Conservation (phyloP, 2,797 vertebrate genomes). For the Chiropotes sagulatus region DNA sequence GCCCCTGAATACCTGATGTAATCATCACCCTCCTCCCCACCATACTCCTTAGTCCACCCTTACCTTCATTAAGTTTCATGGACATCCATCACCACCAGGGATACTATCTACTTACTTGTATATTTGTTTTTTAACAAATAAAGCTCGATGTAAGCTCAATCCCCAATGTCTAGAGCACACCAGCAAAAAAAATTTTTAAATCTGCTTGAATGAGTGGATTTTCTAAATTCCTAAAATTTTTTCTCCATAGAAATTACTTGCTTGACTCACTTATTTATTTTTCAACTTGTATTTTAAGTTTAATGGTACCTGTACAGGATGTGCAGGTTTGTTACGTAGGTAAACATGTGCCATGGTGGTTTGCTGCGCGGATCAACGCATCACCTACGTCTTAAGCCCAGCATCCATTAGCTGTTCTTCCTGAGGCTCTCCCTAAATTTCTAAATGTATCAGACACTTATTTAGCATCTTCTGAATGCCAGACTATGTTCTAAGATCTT, state of each 20-base stretch:
- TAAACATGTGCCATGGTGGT: no score
- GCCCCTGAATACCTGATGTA: no score
- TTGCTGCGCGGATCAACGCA: no score
- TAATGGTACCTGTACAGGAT: no score
- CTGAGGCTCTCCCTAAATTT: not conserved
- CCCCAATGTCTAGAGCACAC: not conserved
- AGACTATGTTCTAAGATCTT: not conserved
- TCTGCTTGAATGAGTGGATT: not conserved
- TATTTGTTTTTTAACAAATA: not conserved
- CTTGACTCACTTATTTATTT: not conserved
- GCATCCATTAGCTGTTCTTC: not conserved
- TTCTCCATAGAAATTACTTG: not conserved
- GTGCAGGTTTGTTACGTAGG: no score
- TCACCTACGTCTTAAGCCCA: no score
- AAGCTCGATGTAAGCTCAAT: not conserved
- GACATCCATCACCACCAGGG: not conserved
- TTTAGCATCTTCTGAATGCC: not conserved
- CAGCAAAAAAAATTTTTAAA: not conserved
- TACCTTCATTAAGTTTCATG: not conserved
- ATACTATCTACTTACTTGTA: not conserved
- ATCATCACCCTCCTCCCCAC: not conserved
- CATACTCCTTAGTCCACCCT: not conserved
- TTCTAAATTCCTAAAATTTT: not conserved
- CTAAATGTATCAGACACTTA: not conserved
- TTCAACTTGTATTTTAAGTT: no score